Evolutionary conservation across 2,113 vertebrate genomes (phyloP), one percentile per base, ranked within the genome.

Genomic region (Leptobrachium ailaonicum): DNA sequence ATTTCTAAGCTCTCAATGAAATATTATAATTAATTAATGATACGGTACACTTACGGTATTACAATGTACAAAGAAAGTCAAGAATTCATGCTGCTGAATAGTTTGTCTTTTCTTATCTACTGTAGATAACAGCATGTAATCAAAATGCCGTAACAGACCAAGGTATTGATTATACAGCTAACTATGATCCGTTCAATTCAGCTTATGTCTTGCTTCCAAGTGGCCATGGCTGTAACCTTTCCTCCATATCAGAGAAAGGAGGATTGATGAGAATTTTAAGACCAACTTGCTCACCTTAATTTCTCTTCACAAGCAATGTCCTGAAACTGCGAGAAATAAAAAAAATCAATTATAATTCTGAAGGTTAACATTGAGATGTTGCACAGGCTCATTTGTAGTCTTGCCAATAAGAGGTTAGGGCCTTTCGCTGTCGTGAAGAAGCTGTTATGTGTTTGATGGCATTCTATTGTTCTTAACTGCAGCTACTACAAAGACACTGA

Each of bases 281-380:
- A 7, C 32, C 6, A 64, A 32, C 62, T 32, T 64, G 62, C 32
- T 64, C 62, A 64, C 62, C 32, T 64, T 4, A 32, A 6, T 7
- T 32, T 13, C 10, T 60, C 11, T 2, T 60, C 8, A 5, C 47
- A 4, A 50, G 56, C 10, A 10, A 60, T 60, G 4, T 11, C 2
- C 1, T 4, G 3, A 60, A 60, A 10, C n/a, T 50, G 6, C 32
- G 2, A 32, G 12, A 13, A 47, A 43, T 47, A 71, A 40, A 41
- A 77, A 70, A 62, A 47, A 44, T 9, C 54, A 77, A 77, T 77
- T 70, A 71, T 32, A 77, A 71, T 77, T 77, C 76, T 47, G 42
- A 45, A 62, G 67, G 66, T 47, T 77, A 43, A 7, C 54, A 62
- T 44, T 62, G 66, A 77, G 44, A 40, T 77, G n/a, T 53, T 41